These are phyloP conservation scores for Heliopora coerulea DNA, from an alignment of 92 coral and sea anemone genomes.

Conservation along the genomic window DNA sequence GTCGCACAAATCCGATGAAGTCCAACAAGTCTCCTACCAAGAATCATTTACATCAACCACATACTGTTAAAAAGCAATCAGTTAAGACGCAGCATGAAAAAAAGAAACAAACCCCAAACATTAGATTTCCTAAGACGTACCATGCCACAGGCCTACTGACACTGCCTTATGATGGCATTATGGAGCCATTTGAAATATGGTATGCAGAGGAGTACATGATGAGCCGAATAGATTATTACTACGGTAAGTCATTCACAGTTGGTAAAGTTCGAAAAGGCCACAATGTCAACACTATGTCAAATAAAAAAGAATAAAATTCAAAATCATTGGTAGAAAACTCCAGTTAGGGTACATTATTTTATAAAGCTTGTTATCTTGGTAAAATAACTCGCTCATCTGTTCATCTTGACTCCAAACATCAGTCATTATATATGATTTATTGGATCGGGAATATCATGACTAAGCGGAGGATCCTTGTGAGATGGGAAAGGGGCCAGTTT, in stretches of 20 bases:
- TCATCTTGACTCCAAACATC: no score
- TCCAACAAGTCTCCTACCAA: background rate
- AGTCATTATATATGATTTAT: no score
- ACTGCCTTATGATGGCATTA: conserved; percentile 53
- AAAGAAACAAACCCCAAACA: background rate
- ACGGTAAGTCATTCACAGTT: conserved; percentile 31
- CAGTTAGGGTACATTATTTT: no score
- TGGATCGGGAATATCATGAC: no score
- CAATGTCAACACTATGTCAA: background rate
- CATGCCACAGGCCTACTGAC: conserved; percentile 55
- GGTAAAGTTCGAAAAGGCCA: background rate
- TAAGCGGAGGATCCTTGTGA: no score
- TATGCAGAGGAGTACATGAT: conserved; percentile 49
- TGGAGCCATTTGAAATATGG: conserved; percentile 58
- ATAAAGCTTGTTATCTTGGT: no score
- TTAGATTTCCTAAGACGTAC: conserved; percentile 40
- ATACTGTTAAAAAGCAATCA: background rate
- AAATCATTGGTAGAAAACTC: no score
- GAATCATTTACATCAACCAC: background rate
- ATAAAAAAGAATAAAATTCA: no score
- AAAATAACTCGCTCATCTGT: no score
- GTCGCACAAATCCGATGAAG: no score
- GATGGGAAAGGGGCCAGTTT: no score
- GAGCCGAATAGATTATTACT: conserved; percentile 54
- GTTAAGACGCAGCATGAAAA: background rate